These are phyloP conservation scores for Lamellibrachia satsuma DNA, from an alignment of 2,888 invertebrate genomes.

Conservation along the genomic window DNA sequence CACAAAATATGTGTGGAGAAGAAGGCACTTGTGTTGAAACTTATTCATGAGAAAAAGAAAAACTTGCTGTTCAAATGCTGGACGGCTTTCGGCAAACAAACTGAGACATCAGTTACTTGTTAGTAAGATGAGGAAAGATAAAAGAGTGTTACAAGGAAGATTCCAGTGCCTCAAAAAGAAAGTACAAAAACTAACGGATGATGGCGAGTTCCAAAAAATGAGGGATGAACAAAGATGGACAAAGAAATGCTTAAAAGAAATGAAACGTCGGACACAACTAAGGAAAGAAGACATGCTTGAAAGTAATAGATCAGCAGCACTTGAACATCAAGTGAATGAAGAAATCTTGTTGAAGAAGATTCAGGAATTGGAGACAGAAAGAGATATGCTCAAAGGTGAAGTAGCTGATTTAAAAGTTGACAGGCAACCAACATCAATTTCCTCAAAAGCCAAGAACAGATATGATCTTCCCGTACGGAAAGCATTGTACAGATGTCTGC, in stretches of 20 bases:
- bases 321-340: not conserved
- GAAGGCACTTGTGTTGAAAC: not conserved
- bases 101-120: not conserved
- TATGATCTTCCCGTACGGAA: not conserved
- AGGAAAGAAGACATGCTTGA: not conserved
- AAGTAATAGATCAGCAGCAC: not conserved
- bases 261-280: not conserved
- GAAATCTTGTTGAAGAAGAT: not conserved
- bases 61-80: not conserved
- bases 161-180: not conserved
- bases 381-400: not conserved
- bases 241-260: not conserved
- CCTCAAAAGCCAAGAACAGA: not conserved
- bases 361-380: not conserved
- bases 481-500: not conserved
- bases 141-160: not conserved
- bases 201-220: not conserved
- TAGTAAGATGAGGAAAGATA: not conserved
- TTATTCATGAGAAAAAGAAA: not conserved
- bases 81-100: not conserved
- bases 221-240: not conserved
- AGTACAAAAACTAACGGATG: not conserved
- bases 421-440: not conserved
- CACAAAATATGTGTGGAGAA: not conserved
- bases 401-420: not conserved